Conservation (phyloP, 2,888 invertebrate genomes). For the Teleogryllus oceanicus region DNA sequence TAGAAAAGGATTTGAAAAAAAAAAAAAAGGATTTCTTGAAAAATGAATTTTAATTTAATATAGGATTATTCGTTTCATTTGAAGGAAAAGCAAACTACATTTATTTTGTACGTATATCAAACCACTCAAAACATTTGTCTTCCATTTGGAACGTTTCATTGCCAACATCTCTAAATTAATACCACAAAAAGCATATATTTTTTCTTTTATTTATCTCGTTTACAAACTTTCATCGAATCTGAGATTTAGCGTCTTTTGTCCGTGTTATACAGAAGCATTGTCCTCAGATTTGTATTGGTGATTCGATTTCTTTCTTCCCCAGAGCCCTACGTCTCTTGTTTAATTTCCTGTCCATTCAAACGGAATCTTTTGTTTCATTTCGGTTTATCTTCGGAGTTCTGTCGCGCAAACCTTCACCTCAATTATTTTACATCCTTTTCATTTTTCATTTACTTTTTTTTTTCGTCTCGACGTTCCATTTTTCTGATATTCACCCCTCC, state of each 20-base stretch:
- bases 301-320: background rate
- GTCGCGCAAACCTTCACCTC: background rate
- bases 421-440: background rate
- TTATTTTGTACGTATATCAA: too few species aligned
- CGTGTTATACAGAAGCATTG: background rate
- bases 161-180: too few species aligned
- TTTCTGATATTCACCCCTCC: background rate
- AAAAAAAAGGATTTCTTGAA: too few species aligned
- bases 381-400: background rate
- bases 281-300: background rate
- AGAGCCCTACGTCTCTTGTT: background rate
- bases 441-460: background rate
- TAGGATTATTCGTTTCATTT: too few species aligned
- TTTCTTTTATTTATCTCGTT: too few species aligned
- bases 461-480: background rate
- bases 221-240: too few species aligned
- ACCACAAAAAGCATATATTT: too few species aligned
- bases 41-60: too few species aligned
- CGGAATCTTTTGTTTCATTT: background rate
- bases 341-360: constrained; percentile 9
- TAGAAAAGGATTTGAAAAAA: too few species aligned
- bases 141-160: too few species aligned
- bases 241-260: background rate
- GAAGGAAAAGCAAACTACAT: too few species aligned
- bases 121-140: too few species aligned